Percentiles rank a stretch among this genome's conserved stretches.
phyloP scores from a whole-genome alignment of 2,797 vertebrate species.

The Anisognathus igniventris region DNA sequence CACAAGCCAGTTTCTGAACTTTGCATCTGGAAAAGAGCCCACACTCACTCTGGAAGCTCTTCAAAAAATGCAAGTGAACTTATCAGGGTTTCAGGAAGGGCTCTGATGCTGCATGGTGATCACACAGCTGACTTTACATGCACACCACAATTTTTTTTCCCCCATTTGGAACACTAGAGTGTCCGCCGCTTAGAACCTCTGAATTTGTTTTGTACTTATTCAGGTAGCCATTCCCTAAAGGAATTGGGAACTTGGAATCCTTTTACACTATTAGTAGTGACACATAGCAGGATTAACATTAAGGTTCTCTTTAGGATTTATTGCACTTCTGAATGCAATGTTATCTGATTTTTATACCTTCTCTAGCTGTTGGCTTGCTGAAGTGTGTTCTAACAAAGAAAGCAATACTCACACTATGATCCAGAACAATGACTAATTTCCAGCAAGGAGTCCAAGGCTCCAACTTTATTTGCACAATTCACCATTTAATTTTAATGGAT shows the following conservation, averaged over 20 bases:
- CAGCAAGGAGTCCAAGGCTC: background rate
- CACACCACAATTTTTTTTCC: background rate
- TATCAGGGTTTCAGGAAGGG: background rate
- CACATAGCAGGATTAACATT: background rate
- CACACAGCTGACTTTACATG: background rate
- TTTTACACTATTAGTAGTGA: background rate
- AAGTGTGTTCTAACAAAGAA: background rate
- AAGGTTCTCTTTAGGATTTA: background rate
- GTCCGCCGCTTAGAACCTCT: background rate
- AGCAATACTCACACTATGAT: background rate
- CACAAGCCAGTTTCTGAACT: background rate
- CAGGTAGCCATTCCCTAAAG: background rate
- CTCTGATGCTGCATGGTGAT: background rate
- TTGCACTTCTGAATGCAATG: background rate
- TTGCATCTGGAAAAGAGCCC: background rate
- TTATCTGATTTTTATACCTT: background rate
- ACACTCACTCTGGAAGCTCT: background rate
- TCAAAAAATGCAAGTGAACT: background rate
- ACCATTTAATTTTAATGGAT: conserved; percentile 12
- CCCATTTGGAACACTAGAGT: background rate
- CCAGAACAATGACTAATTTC: background rate
- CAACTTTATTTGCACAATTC: background rate
- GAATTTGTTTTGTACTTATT: background rate
- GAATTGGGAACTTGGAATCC: background rate
- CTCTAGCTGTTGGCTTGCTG: background rate